phyloP scores from a whole-genome alignment of 1,140 invertebrate genomes.

The Ceratitis capitata region DNA sequence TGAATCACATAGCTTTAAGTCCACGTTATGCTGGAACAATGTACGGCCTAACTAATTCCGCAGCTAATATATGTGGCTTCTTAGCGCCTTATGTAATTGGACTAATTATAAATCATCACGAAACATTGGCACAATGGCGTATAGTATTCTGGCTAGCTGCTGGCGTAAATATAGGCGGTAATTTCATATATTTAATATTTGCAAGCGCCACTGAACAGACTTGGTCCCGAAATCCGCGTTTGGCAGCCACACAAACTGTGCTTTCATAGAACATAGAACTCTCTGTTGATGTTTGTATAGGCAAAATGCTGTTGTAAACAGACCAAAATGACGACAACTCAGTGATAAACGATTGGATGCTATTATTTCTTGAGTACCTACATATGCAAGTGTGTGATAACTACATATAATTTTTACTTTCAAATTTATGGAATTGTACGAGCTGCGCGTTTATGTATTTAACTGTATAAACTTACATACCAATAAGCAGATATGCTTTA shows the following conservation, averaged over 20 bases:
- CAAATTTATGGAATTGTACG: neutral
- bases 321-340: neutral
- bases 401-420: neutral
- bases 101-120: conserved; percentile 76
- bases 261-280: no score
- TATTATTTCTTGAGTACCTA: conserved; percentile 29
- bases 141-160: conserved; percentile 88
- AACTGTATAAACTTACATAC: neutral
- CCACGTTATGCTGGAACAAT: conserved; percentile 86
- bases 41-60: conserved; percentile 89
- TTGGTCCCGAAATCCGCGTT: conserved; percentile 69
- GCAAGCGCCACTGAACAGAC: conserved; percentile 83
- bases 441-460: neutral
- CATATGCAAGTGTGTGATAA: conserved; percentile 24
- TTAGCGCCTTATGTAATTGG: conserved; percentile 84
- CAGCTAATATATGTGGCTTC: conserved; percentile 87
- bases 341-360: neutral
- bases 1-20: conserved; percentile 89
- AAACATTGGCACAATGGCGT: conserved; percentile 86
- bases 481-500: no score
- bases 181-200: conserved; percentile 84
- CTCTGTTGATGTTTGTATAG: no score
- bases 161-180: conserved; percentile 79
- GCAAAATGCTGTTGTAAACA: neutral
- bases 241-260: neutral